These are phyloP conservation scores for Scleropages formosus DNA, from an alignment of 2,797 vertebrate species.

Conservation along the genomic window DNA sequence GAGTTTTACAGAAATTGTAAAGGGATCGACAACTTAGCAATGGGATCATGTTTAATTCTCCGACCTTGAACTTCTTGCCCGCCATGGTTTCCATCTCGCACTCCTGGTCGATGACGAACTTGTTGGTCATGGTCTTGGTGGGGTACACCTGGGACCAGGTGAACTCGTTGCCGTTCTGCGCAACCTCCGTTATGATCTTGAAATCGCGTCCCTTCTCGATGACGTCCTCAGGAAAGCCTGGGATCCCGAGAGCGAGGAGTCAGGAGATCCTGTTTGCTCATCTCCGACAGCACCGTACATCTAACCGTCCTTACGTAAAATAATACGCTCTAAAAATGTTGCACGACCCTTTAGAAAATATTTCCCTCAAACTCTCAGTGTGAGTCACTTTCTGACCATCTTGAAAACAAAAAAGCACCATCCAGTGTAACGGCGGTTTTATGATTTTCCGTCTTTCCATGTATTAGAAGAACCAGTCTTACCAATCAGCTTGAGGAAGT, in stretches of 20 bases:
- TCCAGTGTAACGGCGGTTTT: not conserved
- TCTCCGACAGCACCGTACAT: no score
- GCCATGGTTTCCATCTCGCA: conserved; percentile 77
- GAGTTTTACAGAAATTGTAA: no score
- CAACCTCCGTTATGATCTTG: conserved; percentile 79
- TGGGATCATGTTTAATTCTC: conserved; percentile 15
- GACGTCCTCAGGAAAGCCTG: conserved; percentile 65
- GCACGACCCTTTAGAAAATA: no score
- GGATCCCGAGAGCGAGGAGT: not conserved
- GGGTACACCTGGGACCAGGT: conserved; percentile 79
- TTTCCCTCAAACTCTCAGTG: no score
- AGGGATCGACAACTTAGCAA: no score
- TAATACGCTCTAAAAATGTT: no score
- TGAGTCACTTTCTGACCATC: no score
- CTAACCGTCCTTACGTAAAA: no score
- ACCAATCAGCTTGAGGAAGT: conserved; percentile 82
- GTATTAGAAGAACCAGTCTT: conserved; percentile 40
- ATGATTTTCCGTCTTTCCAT: not conserved
- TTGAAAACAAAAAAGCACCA: no score
- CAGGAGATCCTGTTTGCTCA: not conserved
- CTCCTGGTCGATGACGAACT: conserved; percentile 77
- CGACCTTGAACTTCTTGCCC: conserved; percentile 80
- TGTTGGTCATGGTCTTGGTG: conserved; percentile 71
- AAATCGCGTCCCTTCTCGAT: conserved; percentile 69
- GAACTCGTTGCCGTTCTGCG: conserved; percentile 80